Evolutionary conservation across 2,888 invertebrate genomes (phyloP).

Genomic region (Nephrotoma guestfalica): DNA sequence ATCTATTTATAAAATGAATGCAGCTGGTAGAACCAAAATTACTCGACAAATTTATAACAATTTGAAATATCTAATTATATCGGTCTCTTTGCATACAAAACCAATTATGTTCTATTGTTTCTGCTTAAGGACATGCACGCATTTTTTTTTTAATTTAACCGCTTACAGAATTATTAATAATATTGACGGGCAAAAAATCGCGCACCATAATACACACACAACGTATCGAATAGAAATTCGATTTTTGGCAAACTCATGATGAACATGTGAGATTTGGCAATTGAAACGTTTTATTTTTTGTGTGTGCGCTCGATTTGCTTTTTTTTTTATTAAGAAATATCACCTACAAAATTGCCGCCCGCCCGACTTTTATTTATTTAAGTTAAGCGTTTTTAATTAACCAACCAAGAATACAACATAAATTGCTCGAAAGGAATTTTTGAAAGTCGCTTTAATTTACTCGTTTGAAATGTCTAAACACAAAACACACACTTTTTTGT

Average conservation of each 20-base stretch:
- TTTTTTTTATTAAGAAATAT: neutral
- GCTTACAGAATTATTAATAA: neutral
- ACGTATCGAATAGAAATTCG: neutral
- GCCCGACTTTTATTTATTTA: neutral
- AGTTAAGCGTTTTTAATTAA: neutral
- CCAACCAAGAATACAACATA: neutral
- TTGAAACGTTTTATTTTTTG: neutral
- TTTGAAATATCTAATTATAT: neutral
- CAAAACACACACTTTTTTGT: neutral
- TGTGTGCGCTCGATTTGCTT: neutral
- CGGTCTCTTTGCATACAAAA: neutral
- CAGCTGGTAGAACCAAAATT: neutral
- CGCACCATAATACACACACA: neutral
- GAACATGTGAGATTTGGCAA: neutral
- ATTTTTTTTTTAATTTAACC: neutral
- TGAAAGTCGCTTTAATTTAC: neutral
- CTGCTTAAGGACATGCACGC: neutral
- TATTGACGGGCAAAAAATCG: neutral
- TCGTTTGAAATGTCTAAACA: neutral
- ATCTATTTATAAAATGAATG: too few species aligned
- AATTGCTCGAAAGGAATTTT: neutral
- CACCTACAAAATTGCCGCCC: neutral
- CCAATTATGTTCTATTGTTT: neutral
- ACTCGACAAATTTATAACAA: neutral
- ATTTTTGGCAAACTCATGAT: neutral